Conservation (phyloP, 2,113 vertebrate genomes). For the Kryptolebias marmoratus region DNA sequence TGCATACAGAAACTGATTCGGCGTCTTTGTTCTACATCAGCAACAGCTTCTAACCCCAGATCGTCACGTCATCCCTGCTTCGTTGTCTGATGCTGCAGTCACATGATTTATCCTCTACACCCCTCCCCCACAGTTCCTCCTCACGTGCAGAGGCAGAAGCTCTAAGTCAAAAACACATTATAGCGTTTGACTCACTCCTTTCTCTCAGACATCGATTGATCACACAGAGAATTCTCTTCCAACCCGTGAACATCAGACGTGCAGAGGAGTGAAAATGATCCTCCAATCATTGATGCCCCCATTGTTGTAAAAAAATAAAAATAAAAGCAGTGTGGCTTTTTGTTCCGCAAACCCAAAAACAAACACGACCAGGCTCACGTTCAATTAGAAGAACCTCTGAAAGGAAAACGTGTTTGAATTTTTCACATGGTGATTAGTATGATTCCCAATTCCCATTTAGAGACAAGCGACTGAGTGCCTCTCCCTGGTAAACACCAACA, state of each 20-base stretch:
- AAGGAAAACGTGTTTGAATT: conserved; percentile 7
- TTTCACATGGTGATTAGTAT: neutral
- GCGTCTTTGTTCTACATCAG: neutral
- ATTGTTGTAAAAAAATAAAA: neutral
- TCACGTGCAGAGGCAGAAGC: conserved; percentile 53
- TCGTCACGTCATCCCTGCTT: conserved; percentile 24
- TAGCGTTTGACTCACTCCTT: conserved; percentile 8
- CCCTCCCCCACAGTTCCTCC: conserved; percentile 24
- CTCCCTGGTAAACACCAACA: neutral
- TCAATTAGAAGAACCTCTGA: neutral
- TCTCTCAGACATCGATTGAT: conserved; percentile 36
- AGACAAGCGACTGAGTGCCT: neutral
- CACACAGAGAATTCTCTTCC: neutral
- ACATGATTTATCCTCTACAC: conserved; percentile 32
- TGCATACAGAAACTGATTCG: neutral
- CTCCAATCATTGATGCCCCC: neutral
- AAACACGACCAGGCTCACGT: neutral
- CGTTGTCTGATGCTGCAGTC: conserved; percentile 44
- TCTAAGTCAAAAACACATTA: conserved; percentile 35
- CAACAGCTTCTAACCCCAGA: conserved; percentile 15
- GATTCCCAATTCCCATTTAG: conserved; percentile 4
- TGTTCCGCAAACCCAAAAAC: neutral
- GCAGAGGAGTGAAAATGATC: neutral
- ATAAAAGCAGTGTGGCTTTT: neutral
- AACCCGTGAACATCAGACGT: neutral